These are phyloP conservation scores for Rana temporaria DNA, from an alignment of 2,113 vertebrate species.

Conservation along the genomic window DNA sequence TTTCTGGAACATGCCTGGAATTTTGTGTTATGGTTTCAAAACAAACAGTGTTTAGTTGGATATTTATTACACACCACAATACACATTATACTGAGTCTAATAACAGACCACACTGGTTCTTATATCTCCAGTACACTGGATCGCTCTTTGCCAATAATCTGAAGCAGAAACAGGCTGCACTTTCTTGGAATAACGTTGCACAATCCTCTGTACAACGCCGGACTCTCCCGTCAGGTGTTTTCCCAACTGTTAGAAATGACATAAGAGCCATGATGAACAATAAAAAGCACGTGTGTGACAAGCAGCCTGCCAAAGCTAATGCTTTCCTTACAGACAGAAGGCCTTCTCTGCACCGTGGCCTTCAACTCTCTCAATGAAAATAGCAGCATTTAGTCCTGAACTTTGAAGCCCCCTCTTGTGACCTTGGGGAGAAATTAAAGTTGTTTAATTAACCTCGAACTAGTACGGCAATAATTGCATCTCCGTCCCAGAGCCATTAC, in stretches of 20 bases:
- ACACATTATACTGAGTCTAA: too few relatives aligned
- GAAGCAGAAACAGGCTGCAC: too few relatives aligned
- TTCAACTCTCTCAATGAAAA: constrained; percentile 30
- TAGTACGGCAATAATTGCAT: constrained; percentile 1
- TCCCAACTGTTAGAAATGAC: background rate
- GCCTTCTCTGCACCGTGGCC: constrained; percentile 6
- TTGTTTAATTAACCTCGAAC: constrained; percentile 37
- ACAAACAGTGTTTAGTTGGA: too few relatives aligned
- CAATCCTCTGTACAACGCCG: background rate
- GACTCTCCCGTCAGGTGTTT: constrained; percentile 1
- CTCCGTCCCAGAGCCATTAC: background rate
- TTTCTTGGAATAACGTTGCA: background rate
- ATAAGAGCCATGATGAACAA: background rate
- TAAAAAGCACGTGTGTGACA: background rate
- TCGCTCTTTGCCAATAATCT: too few relatives aligned
- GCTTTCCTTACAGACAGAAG: constrained; percentile 10
- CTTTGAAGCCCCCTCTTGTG: constrained; percentile 38
- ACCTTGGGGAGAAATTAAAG: constrained; percentile 26
- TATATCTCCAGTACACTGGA: too few relatives aligned
- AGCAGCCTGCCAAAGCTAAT: background rate
- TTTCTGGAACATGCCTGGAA: too few relatives aligned
- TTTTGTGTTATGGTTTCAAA: too few relatives aligned
- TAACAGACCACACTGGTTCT: too few relatives aligned
- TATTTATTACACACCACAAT: too few relatives aligned
- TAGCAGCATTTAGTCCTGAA: constrained; percentile 27